phyloP scores from a whole-genome alignment of 1,140 invertebrate genomes.

The Zaprionus africanus region DNA sequence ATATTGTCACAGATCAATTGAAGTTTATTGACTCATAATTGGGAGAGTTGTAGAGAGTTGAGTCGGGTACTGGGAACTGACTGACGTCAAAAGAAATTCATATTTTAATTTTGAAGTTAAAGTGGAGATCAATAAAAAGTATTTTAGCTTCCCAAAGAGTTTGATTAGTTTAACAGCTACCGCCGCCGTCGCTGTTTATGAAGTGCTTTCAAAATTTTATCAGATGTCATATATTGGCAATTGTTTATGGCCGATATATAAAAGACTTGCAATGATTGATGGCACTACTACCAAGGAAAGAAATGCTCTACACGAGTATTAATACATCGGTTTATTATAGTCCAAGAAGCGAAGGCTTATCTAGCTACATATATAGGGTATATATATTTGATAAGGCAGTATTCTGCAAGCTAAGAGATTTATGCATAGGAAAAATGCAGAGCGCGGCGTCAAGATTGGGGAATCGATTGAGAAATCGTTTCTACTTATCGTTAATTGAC shows the following conservation, averaged over 20 bases:
- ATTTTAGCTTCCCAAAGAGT: constrained; percentile 14
- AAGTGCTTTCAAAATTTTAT: constrained; percentile 55
- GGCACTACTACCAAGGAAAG: constrained; percentile 12
- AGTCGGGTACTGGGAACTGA: not conserved
- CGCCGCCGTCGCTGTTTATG: constrained; percentile 29
- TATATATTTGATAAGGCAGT: not conserved
- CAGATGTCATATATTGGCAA: constrained; percentile 67
- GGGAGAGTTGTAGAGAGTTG: not conserved
- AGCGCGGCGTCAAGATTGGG: not conserved
- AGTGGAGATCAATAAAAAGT: constrained; percentile 15
- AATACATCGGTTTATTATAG: not conserved
- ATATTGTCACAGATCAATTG: constrained; percentile 24
- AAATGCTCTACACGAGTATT: constrained; percentile 24
- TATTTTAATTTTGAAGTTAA: constrained; percentile 5
- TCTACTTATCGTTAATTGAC: constrained; percentile 66
- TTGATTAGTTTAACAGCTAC: constrained; percentile 27
- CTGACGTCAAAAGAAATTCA: constrained; percentile 41
- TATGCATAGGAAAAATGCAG: not conserved
- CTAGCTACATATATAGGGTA: not conserved
- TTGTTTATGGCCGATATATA: constrained; percentile 72
- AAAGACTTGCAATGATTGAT: constrained; percentile 69
- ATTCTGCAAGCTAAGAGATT: not conserved
- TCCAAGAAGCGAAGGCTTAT: constrained; percentile 34
- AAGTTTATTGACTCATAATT: constrained; percentile 39
- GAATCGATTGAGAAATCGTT: constrained; percentile 19